Evolutionary conservation across 2,797 vertebrate species (phyloP), one percentile per base, ranked within the genome.

Genomic region (Gallinago solitaria): DNA sequence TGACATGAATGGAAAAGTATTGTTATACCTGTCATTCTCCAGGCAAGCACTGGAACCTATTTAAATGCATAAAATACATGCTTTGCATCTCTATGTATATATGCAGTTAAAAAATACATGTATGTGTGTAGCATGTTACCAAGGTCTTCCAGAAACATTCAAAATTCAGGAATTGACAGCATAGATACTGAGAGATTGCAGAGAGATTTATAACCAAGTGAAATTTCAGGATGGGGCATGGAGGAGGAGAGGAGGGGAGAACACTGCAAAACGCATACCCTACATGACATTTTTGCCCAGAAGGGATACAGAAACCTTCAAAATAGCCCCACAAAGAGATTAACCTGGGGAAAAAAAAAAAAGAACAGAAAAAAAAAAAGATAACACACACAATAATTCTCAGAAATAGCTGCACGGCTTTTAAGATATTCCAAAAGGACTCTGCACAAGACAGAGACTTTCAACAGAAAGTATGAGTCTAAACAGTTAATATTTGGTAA

Each of bases 401-500:
- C 25, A 57, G 39, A 93, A 85, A 78, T 4, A 50, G 6, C 37
- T 81, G 20, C 17, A 64, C 16, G 51, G 14, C 18, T 89, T 89
- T 30, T 64, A 16, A 70, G 20, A 8, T 60, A 53, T 71, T 84
- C 43, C 85, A 60, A 35, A 93, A 82, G 21, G 20, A 79, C 33
- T 41, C 27, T 33, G 28, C 24, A 59, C 8, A n/a, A 83, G 25
- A 43, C 39, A 91, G 47, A 81, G 35, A 47, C 11, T 19, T 39
- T 10, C 7, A 87, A 59, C 9, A 82, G 64, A 87, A 84, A 88
- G 57, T 30, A 47, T 25, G 65, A 81, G 21, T 48, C 51, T 35
- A 88, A 96, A 83, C 50, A 92, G 87, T 91, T 91, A 93, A 93
- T 74, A 74, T 71, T 82, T 67, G 19, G 70, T 84, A 87, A 95